These are phyloP conservation scores for Lordiphosa collinella DNA, from an alignment of 1,140 invertebrate genomes.

Conservation along the genomic window DNA sequence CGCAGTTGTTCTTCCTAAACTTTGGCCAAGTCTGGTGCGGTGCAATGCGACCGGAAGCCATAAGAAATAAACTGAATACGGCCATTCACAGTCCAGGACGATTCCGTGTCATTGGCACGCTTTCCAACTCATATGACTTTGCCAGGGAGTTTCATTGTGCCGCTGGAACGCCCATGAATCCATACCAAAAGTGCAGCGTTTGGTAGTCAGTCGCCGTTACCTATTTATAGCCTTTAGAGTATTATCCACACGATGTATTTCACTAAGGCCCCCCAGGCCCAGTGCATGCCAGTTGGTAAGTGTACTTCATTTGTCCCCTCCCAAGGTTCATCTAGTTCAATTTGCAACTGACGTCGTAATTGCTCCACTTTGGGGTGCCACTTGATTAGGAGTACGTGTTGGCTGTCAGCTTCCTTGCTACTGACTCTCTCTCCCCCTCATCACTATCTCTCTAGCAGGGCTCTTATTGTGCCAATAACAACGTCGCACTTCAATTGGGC, in stretches of 20 bases:
- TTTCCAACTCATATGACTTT: slow-evolving; percentile 92
- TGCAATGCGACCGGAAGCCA: slow-evolving; percentile 71
- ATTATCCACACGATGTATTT: slow-evolving; percentile 38
- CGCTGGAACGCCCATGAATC: slow-evolving; percentile 89
- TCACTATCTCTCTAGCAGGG: slow-evolving; percentile 14
- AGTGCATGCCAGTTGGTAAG: slow-evolving; percentile 30
- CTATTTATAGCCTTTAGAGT: slow-evolving; percentile 42
- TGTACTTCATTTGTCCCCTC: slow-evolving; percentile 4
- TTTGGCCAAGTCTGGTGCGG: slow-evolving; percentile 93
- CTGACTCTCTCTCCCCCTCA: no score
- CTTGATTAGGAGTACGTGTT: slow-evolving; percentile 25
- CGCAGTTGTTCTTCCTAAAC: slow-evolving; percentile 91
- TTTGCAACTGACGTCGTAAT: slow-evolving; percentile 9
- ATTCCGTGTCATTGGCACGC: slow-evolving; percentile 88
- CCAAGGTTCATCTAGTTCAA: not conserved
- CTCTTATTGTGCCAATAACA: slow-evolving; percentile 45
- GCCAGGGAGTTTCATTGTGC: slow-evolving; percentile 87
- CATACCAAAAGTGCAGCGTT: slow-evolving; percentile 87
- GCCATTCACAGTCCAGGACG: slow-evolving; percentile 90
- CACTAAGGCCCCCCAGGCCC: no score
- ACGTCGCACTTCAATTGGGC: slow-evolving; percentile 52
- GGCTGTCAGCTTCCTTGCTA: slow-evolving; percentile 19
- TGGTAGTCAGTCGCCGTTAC: slow-evolving; percentile 41
- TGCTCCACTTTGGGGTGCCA: slow-evolving; percentile 24
- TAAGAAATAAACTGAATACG: slow-evolving; percentile 83